Base-by-base conservation (phyloP, 2,888 invertebrate genomes). In the Acleris laterana region DNA sequence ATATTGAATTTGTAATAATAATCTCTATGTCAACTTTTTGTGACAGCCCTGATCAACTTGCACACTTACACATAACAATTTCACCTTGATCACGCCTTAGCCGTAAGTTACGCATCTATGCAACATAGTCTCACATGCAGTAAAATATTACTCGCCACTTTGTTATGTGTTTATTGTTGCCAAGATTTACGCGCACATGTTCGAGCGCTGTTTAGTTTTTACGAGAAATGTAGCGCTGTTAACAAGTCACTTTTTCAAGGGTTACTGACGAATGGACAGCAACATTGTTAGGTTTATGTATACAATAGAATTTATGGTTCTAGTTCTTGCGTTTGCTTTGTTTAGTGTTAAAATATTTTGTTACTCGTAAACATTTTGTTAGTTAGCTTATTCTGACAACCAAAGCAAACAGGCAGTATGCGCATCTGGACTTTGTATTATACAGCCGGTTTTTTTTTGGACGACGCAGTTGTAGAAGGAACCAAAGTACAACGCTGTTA, bases 141-240 rank as follows among this genome's bases (percentile, higher is more conserved):
- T 65, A 65, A 65, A 61, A 56, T 65, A 65, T 56, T 61, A 44
- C 60, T 22, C 9, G 48, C 55, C 44, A 42, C 61, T 65, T 50
- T 32, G 50, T 61, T 61, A 61, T 65, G 57, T 63, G 65, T 65
- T 56, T 61, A 65, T 60, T 61, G 65, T 56, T 65, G 56, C 32
- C 42, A 32, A 50, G 61, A 65, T 65, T 65, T 65, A 61, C 65
- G 50, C 28, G 46, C n/a, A 38, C 56, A 49, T 46, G 49, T 42
- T 59, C 50, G 46, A 32, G 46, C 48, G 32, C 55, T n/a, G 66
- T 48, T 62, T 57, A 51, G 51, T 62, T 61, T 65, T 61, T 55
- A 44, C 60, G 60, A 50, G 49, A 25, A 51, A 62, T 62, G 48
- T 62, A 20, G 17, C 13, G 6, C 52, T 59, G 48, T 57, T 58